Conservation (phyloP, 2,113 vertebrate genomes). For the Triplophysa rosa region DNA sequence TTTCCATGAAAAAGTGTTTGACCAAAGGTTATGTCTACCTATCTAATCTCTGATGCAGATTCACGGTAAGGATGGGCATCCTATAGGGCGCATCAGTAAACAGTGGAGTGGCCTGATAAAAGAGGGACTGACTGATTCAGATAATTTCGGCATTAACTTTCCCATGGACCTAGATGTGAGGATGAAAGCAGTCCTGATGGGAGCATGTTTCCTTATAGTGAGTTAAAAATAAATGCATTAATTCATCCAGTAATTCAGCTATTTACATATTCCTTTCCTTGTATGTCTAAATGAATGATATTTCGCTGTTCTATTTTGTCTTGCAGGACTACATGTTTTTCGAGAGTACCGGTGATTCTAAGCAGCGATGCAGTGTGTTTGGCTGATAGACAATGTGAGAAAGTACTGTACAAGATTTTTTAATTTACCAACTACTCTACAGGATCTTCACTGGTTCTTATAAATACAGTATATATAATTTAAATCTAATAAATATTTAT, state of each 20-base stretch:
- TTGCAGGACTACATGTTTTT: constrained; percentile 76
- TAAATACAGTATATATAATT: too few species aligned
- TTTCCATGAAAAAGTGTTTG: neutral
- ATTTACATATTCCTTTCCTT: neutral
- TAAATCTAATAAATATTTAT: too few species aligned
- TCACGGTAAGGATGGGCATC: constrained; percentile 63
- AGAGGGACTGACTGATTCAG: constrained; percentile 71
- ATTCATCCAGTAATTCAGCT: neutral
- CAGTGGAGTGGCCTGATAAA: constrained; percentile 73
- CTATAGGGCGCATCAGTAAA: constrained; percentile 73
- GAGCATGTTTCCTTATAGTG: constrained; percentile 78
- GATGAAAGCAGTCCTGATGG: constrained; percentile 75
- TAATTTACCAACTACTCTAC: too few species aligned
- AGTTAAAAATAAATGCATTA: constrained; percentile 54
- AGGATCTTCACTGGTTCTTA: too few species aligned
- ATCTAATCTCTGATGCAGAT: constrained; percentile 60
- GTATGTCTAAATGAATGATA: neutral
- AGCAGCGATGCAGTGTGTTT: constrained; percentile 64
- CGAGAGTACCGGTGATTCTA: constrained; percentile 56
- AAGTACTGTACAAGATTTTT: too few species aligned
- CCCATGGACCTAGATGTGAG: constrained; percentile 75
- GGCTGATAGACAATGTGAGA: constrained; percentile 38
- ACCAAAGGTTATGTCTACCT: neutral
- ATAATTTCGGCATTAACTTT: constrained; percentile 78
- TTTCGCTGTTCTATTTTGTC: neutral